A percentile compares a stretch with the other conserved stretches of the same genome.
phyloP scores from a whole-genome alignment of 2,113 vertebrate genomes.

The Mustelus asterias region DNA sequence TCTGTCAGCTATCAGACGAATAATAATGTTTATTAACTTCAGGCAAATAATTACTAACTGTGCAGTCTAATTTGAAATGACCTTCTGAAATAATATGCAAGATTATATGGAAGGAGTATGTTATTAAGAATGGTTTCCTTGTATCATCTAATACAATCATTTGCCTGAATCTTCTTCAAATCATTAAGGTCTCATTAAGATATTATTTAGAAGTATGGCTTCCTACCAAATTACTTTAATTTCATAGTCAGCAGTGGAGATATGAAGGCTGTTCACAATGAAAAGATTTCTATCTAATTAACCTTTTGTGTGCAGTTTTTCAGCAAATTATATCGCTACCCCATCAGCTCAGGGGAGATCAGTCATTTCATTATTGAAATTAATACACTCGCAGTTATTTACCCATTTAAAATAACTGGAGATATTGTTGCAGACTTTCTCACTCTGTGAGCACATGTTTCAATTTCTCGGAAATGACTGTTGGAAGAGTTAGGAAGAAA shows the following conservation, averaged over 20 bases:
- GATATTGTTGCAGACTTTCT: not conserved
- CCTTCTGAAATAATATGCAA: conserved; percentile 59
- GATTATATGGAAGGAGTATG: conserved; percentile 41
- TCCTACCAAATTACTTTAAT: conserved; percentile 13
- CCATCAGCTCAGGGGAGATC: not conserved
- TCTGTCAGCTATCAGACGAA: conserved; percentile 40
- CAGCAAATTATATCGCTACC: not conserved
- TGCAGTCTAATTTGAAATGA: conserved; percentile 55
- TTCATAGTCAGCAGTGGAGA: not conserved
- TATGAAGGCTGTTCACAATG: not conserved
- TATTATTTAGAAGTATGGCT: conserved; percentile 39
- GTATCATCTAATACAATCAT: conserved; percentile 18
- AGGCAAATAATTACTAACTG: conserved; percentile 52
- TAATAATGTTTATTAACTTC: conserved; percentile 55
- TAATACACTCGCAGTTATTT: not conserved
- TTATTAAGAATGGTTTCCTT: conserved; percentile 26
- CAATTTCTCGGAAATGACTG: not conserved
- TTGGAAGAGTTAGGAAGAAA: not conserved
- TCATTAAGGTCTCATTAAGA: conserved; percentile 50
- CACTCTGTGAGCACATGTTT: not conserved
- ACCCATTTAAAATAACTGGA: not conserved
- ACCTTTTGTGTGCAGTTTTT: not conserved
- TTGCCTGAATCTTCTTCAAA: conserved; percentile 41
- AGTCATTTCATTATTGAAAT: not conserved
- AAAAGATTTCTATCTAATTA: conserved; percentile 1